These are phyloP conservation scores for Scomber scombrus DNA, from an alignment of 2,113 vertebrate genomes.

Conservation along the genomic window DNA sequence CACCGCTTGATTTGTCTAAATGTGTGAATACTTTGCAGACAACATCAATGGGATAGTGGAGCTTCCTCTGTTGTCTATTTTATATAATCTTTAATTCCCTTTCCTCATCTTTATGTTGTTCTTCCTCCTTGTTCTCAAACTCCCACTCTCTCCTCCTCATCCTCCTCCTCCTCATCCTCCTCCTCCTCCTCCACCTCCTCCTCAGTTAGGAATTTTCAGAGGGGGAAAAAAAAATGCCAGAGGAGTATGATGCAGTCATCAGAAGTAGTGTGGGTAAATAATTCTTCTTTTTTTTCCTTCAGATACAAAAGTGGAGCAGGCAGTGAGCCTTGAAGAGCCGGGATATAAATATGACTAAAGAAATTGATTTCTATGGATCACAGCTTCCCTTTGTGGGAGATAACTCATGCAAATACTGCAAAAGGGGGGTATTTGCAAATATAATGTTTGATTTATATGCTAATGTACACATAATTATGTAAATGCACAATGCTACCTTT, in stretches of 20 bases:
- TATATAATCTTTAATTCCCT: constrained; percentile 26
- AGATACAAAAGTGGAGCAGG: constrained; percentile 58
- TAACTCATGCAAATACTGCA: constrained; percentile 67
- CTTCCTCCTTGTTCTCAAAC: constrained; percentile 28
- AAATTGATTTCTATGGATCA: constrained; percentile 81
- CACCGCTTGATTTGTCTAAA: background rate
- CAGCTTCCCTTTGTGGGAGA: constrained; percentile 68
- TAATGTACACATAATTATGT: constrained; percentile 81
- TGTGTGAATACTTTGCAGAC: background rate
- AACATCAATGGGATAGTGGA: background rate
- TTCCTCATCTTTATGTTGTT: constrained; percentile 21
- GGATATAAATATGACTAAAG: constrained; percentile 76
- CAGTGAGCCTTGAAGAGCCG: constrained; percentile 56
- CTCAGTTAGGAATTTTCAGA: constrained; percentile 42
- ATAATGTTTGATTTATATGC: constrained; percentile 82
- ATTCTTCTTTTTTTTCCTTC: constrained; percentile 7
- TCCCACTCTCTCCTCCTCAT: constrained; percentile 40
- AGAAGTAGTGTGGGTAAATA: constrained; percentile 55
- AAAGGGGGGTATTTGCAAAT: constrained; percentile 67
- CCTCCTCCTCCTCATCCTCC: constrained; percentile 1
- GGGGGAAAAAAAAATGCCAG: constrained; percentile 12
- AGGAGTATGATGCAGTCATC: constrained; percentile 57
- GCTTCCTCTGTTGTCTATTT: constrained; percentile 15
- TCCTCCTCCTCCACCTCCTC: constrained; percentile 3
- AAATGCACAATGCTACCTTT: constrained; percentile 74